A percentile compares a stretch with the other conserved stretches of the same genome.
These are phyloP conservation scores for Clinocottus analis DNA, from an alignment of 2,113 vertebrate genomes.

Conservation along the genomic window DNA sequence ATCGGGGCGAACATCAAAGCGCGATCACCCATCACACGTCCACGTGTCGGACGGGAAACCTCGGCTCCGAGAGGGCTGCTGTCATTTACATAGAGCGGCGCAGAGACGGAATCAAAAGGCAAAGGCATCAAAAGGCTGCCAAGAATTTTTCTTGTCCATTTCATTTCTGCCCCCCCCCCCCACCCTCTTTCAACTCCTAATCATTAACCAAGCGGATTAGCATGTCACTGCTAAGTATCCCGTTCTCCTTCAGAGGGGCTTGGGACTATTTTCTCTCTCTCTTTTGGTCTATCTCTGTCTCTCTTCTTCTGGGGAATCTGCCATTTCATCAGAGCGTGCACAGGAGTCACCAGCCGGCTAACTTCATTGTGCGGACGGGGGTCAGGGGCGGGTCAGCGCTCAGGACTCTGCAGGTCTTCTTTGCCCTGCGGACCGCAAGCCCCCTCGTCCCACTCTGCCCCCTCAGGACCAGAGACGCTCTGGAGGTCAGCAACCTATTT, in stretches of 20 bases:
- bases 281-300: slow-evolving; percentile 7
- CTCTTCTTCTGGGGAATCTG: slow-evolving; percentile 43
- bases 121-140: slow-evolving; percentile 74
- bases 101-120: slow-evolving; percentile 68
- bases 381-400: slow-evolving; percentile 80
- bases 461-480: slow-evolving; percentile 55
- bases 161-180: slow-evolving; percentile 28
- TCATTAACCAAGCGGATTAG: slow-evolving; percentile 59
- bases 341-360: slow-evolving; percentile 68
- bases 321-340: slow-evolving; percentile 66
- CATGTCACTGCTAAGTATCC: slow-evolving; percentile 64
- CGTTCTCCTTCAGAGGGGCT: slow-evolving; percentile 57
- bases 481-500: slow-evolving; percentile 77
- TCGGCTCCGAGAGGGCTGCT: slow-evolving; percentile 58
- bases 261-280: slow-evolving; percentile 9
- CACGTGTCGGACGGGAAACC: slow-evolving; percentile 63
- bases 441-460: slow-evolving; percentile 48
- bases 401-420: slow-evolving; percentile 54
- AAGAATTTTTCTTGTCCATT: slow-evolving; percentile 46
- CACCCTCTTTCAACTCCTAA: slow-evolving; percentile 28
- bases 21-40: slow-evolving; percentile 61
- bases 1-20: slow-evolving; percentile 71
- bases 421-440: slow-evolving; percentile 54
- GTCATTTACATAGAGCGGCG: slow-evolving; percentile 66
- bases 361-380: slow-evolving; percentile 63